Percentiles rank a stretch among this genome's conserved stretches.
phyloP scores from a whole-genome alignment of 2,888 invertebrate species.

The Yponomeuta sedellus region DNA sequence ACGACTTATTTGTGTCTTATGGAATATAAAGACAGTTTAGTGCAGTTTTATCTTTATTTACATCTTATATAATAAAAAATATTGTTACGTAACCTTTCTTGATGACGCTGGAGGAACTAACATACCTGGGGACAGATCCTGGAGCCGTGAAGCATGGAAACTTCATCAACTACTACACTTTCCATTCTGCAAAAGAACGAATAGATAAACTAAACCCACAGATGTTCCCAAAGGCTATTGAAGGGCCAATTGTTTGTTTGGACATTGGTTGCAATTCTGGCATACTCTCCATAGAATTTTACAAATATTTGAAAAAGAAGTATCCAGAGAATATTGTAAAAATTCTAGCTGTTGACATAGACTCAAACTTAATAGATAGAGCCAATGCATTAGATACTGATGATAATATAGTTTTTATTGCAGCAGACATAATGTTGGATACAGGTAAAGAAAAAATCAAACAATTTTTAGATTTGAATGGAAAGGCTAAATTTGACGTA shows the following conservation, averaged over 20 bases:
- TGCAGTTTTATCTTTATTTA: too few relatives aligned
- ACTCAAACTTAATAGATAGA: constrained; percentile 80
- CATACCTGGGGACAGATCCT: constrained; percentile 78
- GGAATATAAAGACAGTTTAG: too few relatives aligned
- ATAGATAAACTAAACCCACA: constrained; percentile 71
- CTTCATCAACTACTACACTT: constrained; percentile 91
- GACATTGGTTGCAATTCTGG: constrained; percentile 90
- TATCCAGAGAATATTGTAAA: constrained; percentile 46
- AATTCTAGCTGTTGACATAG: constrained; percentile 85
- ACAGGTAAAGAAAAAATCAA: constrained; percentile 48
- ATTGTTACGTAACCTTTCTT: neutral
- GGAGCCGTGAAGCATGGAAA: constrained; percentile 88
- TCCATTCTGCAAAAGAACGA: constrained; percentile 83
- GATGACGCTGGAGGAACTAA: constrained; percentile 35
- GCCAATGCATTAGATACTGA: constrained; percentile 74
- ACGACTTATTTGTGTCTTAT: too few relatives aligned
- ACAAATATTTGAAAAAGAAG: constrained; percentile 64
- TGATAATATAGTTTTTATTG: constrained; percentile 70
- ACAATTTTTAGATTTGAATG: constrained; percentile 57
- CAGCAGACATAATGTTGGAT: constrained; percentile 77
- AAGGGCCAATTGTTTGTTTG: constrained; percentile 65
- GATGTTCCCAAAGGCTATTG: constrained; percentile 46
- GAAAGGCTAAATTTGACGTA: constrained; percentile 76
- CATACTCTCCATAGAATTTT: constrained; percentile 79
- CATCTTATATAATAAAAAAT: too few relatives aligned